Percentiles rank a stretch among this genome's conserved stretches.
Evolutionary conservation across 2,888 invertebrate species (phyloP).

Genomic region (Pandemis heparana): DNA sequence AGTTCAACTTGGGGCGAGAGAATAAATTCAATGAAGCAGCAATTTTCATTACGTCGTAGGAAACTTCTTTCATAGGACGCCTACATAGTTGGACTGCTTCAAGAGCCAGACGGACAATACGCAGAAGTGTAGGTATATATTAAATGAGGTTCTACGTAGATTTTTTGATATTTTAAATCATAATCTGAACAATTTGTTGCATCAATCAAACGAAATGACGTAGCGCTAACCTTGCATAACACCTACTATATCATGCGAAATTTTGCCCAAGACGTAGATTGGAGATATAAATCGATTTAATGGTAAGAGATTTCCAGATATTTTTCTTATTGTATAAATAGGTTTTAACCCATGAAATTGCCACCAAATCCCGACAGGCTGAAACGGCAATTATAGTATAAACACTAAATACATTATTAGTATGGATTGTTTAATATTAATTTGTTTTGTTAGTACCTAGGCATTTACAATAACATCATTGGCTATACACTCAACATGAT

Average conservation of each 20-base stretch:
- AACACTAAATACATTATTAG: not conserved
- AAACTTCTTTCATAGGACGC: constrained; percentile 46
- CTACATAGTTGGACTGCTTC: constrained; percentile 52
- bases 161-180: not conserved
- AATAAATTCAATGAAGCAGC: constrained; percentile 49
- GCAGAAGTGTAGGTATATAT: constrained; percentile 16
- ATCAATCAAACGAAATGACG: constrained; percentile 8
- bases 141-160: constrained; percentile 19
- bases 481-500: too few species aligned
- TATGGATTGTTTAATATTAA: not conserved
- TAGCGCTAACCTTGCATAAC: not conserved
- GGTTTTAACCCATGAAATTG: not conserved
- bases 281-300: too few species aligned
- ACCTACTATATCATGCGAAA: too few species aligned
- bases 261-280: too few species aligned
- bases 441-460: not conserved
- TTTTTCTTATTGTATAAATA: too few species aligned
- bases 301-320: too few species aligned
- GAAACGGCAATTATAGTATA: not conserved
- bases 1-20: constrained; percentile 46
- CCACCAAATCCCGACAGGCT: not conserved
- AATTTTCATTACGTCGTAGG: constrained; percentile 52
- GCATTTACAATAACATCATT: too few species aligned
- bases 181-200: constrained; percentile 5
- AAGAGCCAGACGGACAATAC: constrained; percentile 46